phyloP scores from a whole-genome alignment of 2,797 vertebrate species.

The Kryptolebias ocellatus region DNA sequence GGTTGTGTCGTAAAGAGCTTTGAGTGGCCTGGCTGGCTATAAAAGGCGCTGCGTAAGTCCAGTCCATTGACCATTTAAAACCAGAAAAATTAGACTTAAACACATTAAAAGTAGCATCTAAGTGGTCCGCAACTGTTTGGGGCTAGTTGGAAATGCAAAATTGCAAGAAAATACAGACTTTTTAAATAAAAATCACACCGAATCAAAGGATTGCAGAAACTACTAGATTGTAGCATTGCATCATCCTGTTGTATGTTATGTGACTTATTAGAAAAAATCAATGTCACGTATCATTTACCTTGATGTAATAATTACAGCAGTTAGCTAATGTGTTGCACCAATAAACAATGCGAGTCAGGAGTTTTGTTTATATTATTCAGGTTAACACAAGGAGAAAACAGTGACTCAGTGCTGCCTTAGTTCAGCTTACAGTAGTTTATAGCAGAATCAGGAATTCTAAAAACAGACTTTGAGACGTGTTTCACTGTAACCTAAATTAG shows the following conservation, averaged over 20 bases:
- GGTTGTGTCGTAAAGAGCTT: too few species aligned
- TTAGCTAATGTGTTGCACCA: conserved; percentile 26
- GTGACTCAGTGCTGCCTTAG: conserved; percentile 25
- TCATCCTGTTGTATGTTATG: conserved; percentile 21
- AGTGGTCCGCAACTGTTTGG: too few species aligned
- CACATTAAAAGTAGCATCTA: too few species aligned
- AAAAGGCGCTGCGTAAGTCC: too few species aligned
- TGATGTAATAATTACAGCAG: conserved; percentile 32
- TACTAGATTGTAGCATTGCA: conserved; percentile 7
- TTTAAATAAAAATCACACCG: too few species aligned
- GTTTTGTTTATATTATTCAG: conserved; percentile 26
- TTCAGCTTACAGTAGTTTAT: conserved; percentile 9
- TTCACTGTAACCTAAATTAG: conserved; percentile 7
- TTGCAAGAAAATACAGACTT: too few species aligned
- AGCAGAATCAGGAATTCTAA: conserved; percentile 1
- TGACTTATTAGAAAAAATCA: conserved; percentile 24
- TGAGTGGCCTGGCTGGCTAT: too few species aligned
- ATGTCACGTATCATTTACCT: conserved; percentile 18
- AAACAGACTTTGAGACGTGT: not conserved
- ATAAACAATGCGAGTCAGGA: conserved; percentile 19
- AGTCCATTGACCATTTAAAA: too few species aligned
- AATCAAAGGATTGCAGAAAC: not conserved
- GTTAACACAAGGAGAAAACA: conserved; percentile 25
- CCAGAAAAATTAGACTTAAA: too few species aligned
- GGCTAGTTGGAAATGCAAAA: too few species aligned